Base-by-base conservation (phyloP, 2,888 invertebrate species). In the Volucella inflata region DNA sequence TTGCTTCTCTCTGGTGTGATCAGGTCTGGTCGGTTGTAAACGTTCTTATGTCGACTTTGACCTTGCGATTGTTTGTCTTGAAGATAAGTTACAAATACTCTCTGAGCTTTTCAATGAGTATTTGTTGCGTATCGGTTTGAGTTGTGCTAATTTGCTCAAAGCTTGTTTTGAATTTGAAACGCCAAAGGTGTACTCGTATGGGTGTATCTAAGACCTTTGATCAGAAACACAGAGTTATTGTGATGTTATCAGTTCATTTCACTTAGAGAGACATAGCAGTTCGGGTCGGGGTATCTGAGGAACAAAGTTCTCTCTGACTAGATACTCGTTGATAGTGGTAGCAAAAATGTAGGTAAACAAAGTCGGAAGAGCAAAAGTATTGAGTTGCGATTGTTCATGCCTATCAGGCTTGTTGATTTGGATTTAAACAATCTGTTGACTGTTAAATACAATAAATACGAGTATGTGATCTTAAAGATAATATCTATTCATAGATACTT, bases 31-130 rank as follows among this genome's bases (percentile, higher is more conserved):
- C 9, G 40, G 42, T 51, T 38, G 14, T 38, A 60, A 50, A 76
- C 9, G 30, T 30, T 30, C 30, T 30, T 6, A 30, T 30, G 30
- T 59, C 59, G 76, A 76, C 81, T 70, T 81, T 82, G 81, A 65
- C 76, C 76, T 82, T 76, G 55, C 55, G 44, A 36, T 8, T 11
- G 51, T 10, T 62, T 70, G 38, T 65, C 51, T 64, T 8, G 14
- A 42, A 68, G 80, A 76, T 81, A 71, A 71, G 76, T 65, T 60
- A 53, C 30, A 71, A 70, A 71, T 65, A 53, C 64, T 67, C 36
- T 75, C 44, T 16, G 21, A 36, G 80, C 70, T 75, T 70, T 81
- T 50, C 14, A 21, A 44, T 16, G 16, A 10, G 16, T 4, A 14
- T 10, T 60, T 40, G 40, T 12, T 36, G 21, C 11, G 8, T 42